Evolutionary conservation across 37 sponge, comb jelly and placozoan genomes (phyloP), one percentile per base, ranked within the genome.

Genomic region (Oopsacas minuta): DNA sequence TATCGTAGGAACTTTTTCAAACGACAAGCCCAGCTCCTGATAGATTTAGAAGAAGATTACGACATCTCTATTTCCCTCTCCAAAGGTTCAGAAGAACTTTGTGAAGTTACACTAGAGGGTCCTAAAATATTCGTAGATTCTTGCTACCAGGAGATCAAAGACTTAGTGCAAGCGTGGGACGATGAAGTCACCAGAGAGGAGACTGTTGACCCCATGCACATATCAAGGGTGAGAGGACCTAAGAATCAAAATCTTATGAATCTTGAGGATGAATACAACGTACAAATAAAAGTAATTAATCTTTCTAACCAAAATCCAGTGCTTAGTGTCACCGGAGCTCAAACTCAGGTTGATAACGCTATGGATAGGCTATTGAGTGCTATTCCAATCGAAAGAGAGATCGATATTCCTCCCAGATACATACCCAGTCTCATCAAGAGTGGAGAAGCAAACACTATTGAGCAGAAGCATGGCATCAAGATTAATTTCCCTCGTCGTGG

Each of bases 131-230:
- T 61, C 75, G 75, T 61, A 34, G 75, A 61, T 34, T 12, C 75
- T 34, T 61, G 75, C 75, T n/a, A 25, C 30, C 28, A 10, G 28
- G 75, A 61, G 75, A 61, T 61, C 30, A 3, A 34, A 12, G 75
- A 61, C 28, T 34, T 61, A 34, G 30, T 61, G 30, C 75, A 61
- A 34, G 75, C 75, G 75, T 61, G 75, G 75, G 75, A 61, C 17
- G 75, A 61, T 34, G 75, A 61, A 34, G 75, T 61, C 20, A 61
- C 75, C 30, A 25, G 75, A 61, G 75, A 61, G 75, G 75, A 61
- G 75, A 3, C 22, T 5, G 22, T 61, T 7, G 75, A 61, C 28
- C 75, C 75, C 28, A 12, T 34, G 1, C 30, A 61, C 28, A 25
- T 61, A 12, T 34, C 75, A 5, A 25, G 75, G 1, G 30, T 61